phyloP scores from a whole-genome alignment of 1,140 invertebrate genomes.

The Bombus huntii region DNA sequence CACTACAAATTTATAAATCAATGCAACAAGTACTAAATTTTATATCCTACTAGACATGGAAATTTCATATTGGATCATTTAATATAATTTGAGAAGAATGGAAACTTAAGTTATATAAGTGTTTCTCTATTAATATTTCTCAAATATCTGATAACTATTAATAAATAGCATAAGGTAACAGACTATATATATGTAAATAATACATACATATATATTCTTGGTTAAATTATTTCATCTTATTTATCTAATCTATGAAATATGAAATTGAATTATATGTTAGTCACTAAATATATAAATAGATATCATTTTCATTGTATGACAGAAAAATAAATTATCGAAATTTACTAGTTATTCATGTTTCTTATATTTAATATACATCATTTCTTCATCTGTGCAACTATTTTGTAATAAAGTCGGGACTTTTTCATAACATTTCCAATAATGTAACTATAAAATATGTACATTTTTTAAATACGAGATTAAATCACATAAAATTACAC shows the following conservation, averaged over 20 bases:
- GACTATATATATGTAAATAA: slow-evolving; percentile 17
- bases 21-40: not conserved
- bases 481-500: not conserved
- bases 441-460: not conserved
- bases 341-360: slow-evolving; percentile 20
- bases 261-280: slow-evolving; percentile 5
- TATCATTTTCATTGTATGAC: not conserved
- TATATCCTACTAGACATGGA: not conserved
- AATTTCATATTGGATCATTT: slow-evolving; percentile 2
- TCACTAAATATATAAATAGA: slow-evolving; percentile 30
- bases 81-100: not conserved
- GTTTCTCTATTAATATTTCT: not conserved
- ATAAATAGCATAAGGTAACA: slow-evolving; percentile 8
- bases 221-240: slow-evolving; percentile 32
- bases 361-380: not conserved
- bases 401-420: not conserved
- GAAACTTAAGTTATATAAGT: not conserved
- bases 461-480: not conserved
- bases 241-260: not conserved
- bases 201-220: slow-evolving; percentile 7
- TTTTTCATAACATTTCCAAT: not conserved
- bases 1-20: not conserved
- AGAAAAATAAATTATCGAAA: not conserved
- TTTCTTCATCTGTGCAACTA: slow-evolving; percentile 12
- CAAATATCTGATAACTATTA: not conserved